These are phyloP conservation scores for Crypturellus undulatus DNA, from an alignment of 2,113 vertebrate species.

Conservation along the genomic window DNA sequence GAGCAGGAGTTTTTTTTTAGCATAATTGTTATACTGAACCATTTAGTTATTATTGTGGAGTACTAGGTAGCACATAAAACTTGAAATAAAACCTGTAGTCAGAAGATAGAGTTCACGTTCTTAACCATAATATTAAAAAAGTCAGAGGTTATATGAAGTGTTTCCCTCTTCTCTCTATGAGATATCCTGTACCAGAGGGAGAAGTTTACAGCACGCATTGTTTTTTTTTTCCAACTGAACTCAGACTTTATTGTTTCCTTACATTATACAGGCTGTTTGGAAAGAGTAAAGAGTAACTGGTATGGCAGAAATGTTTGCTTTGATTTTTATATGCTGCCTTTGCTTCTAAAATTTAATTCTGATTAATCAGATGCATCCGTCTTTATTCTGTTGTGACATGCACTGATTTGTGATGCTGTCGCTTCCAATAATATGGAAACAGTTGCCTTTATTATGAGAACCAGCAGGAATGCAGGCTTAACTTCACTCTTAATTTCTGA, in stretches of 20 bases:
- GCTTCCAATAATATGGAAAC: slow-evolving; percentile 69
- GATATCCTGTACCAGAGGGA: not conserved
- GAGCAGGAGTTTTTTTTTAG: not conserved
- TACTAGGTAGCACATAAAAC: not conserved
- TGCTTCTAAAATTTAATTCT: slow-evolving; percentile 79
- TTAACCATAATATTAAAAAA: not conserved
- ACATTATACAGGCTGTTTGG: not conserved
- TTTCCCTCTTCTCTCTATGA: not conserved
- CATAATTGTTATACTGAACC: not conserved
- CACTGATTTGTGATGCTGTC: slow-evolving; percentile 80
- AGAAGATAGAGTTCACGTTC: not conserved
- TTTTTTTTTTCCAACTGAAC: not conserved
- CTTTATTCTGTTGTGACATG: slow-evolving; percentile 76
- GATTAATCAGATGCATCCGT: slow-evolving; percentile 81
- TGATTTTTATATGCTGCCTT: slow-evolving; percentile 68
- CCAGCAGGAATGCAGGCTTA: slow-evolving; percentile 56
- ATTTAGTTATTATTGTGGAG: not conserved
- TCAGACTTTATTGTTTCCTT: slow-evolving; percentile 24
- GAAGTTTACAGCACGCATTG: not conserved
- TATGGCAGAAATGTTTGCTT: slow-evolving; percentile 64
- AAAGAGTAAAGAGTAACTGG: not conserved
- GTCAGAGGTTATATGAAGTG: not conserved
- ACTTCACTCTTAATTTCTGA: slow-evolving; percentile 61
- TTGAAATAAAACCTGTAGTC: not conserved
- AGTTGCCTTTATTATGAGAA: slow-evolving; percentile 74